Percentiles rank a stretch among this genome's conserved stretches.
Conservation (phyloP, 1,140 invertebrate species). For the Sipha flava region DNA sequence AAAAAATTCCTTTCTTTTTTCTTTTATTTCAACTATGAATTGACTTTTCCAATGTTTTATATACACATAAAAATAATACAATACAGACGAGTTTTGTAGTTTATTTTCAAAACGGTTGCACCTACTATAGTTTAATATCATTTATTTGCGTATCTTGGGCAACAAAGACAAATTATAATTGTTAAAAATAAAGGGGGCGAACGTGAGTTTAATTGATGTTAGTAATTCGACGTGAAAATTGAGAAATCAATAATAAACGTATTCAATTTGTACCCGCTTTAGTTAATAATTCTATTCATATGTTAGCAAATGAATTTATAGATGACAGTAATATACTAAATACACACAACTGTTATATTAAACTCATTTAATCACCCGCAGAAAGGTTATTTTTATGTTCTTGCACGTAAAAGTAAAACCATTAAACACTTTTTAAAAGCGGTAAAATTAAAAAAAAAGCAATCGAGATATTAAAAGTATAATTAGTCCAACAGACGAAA, state of each 20-base stretch:
- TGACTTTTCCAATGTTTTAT: neutral
- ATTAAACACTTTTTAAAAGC: neutral
- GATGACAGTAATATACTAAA: neutral
- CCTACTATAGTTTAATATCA: neutral
- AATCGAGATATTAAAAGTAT: neutral
- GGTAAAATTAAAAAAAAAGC: neutral
- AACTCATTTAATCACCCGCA: neutral
- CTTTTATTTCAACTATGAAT: neutral
- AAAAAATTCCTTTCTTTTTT: neutral
- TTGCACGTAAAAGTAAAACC: neutral
- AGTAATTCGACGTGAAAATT: neutral
- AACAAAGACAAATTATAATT: neutral
- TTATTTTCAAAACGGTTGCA: neutral
- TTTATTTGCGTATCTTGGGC: neutral
- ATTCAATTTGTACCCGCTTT: neutral
- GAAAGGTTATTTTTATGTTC: neutral
- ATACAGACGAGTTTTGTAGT: neutral
- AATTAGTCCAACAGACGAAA: no score
- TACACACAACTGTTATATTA: no score
- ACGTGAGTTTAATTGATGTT: neutral
- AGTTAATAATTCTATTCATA: neutral
- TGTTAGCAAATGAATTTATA: neutral
- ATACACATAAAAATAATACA: neutral
- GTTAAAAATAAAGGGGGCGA: neutral
- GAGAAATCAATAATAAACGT: neutral